Base-by-base conservation (phyloP, 2,888 invertebrate genomes). In the Octonoba sinensis region DNA sequence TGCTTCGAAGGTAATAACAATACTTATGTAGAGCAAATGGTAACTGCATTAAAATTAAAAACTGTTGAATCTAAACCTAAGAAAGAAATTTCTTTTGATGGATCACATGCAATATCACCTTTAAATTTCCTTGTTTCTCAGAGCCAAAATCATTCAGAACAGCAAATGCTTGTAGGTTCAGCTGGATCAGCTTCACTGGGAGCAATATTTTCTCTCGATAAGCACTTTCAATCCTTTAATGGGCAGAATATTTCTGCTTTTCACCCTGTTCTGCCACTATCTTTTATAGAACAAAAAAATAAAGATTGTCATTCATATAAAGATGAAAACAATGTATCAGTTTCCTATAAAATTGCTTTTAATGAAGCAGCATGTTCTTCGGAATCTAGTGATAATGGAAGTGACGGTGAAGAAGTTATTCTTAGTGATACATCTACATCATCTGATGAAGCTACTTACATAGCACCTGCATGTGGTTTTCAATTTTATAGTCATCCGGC, bases 331-430 rank as follows among this genome's bases (percentile, higher is more conserved):
- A 60, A 15, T 56, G 51, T 54, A 46, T 3, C 36, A 44, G 74
- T 73, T 81, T 81, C 79, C 69, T 81, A 73, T 64, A 62, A 69
- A 62, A 20, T 46, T 60, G 47, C 72, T 24, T 81, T 73, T 49
- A 69, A 57, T 81, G 79, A 81, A 69, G 57, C 66, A 49, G 18
- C 46, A 46, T 81, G 73, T 44, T 82, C 82, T 24, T 82, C 82
- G 3, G 82, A 82, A 62, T 82, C 82, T 57, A 82, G 82, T 59
- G 88, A 88, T 82, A 87, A 88, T 84, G 87, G 87, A 22, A 86
- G 86, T 73, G 86, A 87, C 60, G 82, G 79, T 22, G 84, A 84
- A 54, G 79, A 82, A 66, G 69, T 77, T 15, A 51, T 75, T 36
- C 60, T 82, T 16, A 82, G 81, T 69, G 82, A 82, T 60, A 73